These are phyloP conservation scores for Gymnosoma rotundatum DNA, from an alignment of 2,888 invertebrate species.

Conservation along the genomic window DNA sequence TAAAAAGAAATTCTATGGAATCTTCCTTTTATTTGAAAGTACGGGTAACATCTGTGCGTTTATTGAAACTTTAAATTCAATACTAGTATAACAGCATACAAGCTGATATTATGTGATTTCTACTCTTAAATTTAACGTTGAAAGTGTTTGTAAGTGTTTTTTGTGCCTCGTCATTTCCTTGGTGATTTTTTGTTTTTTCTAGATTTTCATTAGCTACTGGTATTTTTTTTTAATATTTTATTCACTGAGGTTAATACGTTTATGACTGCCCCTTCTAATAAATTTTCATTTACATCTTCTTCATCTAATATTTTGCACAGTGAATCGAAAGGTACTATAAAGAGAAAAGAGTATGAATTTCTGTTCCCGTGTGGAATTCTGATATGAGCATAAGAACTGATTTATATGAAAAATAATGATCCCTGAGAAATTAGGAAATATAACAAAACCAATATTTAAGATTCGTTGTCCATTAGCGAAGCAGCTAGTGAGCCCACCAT, in stretches of 20 bases:
- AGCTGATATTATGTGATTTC: slow-evolving; percentile 30
- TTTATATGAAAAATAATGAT: too few relatives aligned
- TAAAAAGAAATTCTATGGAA: neutral
- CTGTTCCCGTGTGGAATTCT: too few relatives aligned
- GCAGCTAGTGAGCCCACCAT: too few relatives aligned
- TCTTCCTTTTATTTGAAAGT: slow-evolving; percentile 2
- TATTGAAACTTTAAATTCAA: slow-evolving; percentile 40
- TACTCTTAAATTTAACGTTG: neutral
- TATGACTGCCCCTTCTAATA: slow-evolving; percentile 53
- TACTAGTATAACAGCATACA: slow-evolving; percentile 18
- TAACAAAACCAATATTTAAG: too few relatives aligned
- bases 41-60: slow-evolving; percentile 27
- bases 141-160: neutral
- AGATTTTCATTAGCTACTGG: slow-evolving; percentile 20
- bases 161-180: slow-evolving; percentile 34
- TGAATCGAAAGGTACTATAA: neutral
- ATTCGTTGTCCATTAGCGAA: too few relatives aligned
- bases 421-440: too few relatives aligned
- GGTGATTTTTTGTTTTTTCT: slow-evolving; percentile 19
- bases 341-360: too few relatives aligned
- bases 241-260: slow-evolving; percentile 53
- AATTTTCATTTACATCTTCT: slow-evolving; percentile 45
- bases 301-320: slow-evolving; percentile 6
- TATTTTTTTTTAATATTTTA: slow-evolving; percentile 17
- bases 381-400: too few relatives aligned